Conservation (phyloP, 2,888 invertebrate genomes). For the Trypoxylon attenuatum region DNA sequence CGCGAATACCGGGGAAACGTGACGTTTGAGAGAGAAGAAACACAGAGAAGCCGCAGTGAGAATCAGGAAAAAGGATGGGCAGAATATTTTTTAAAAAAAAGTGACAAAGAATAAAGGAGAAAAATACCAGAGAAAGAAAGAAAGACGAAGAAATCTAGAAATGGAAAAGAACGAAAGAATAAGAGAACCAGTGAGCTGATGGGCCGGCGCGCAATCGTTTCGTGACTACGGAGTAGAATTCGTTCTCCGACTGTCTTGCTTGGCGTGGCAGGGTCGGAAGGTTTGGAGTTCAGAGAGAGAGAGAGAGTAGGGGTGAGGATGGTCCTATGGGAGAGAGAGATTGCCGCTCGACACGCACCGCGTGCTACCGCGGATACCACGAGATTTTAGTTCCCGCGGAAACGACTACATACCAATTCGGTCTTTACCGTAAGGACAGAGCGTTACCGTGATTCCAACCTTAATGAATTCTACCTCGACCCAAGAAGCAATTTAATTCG, state of each 20-base stretch:
- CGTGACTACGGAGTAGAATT: slow-evolving; percentile 52
- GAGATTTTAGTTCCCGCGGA: slow-evolving; percentile 16
- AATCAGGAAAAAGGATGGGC: too few relatives aligned
- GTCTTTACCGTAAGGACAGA: not conserved
- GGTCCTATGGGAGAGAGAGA: slow-evolving; percentile 39
- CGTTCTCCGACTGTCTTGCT: too few relatives aligned
- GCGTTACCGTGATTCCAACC: slow-evolving; percentile 11
- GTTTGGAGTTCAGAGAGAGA: slow-evolving; percentile 5
- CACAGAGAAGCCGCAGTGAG: too few relatives aligned
- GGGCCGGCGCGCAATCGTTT: slow-evolving; percentile 53
- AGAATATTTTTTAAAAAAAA: too few relatives aligned
- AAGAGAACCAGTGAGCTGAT: slow-evolving; percentile 36
- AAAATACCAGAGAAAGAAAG: too few relatives aligned
- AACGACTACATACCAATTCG: slow-evolving; percentile 18
- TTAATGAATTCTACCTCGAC: not conserved
- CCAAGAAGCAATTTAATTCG: not conserved
- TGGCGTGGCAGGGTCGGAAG: too few relatives aligned
- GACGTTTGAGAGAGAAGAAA: slow-evolving; percentile 36
- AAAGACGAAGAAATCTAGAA: not conserved
- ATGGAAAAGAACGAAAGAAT: slow-evolving; percentile 16
- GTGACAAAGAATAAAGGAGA: too few relatives aligned
- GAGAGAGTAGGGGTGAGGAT: slow-evolving; percentile 16
- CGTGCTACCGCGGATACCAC: slow-evolving; percentile 23
- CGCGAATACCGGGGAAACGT: slow-evolving; percentile 46
- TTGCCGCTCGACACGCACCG: slow-evolving; percentile 41